These are phyloP conservation scores for Thereva unica DNA, from an alignment of 2,888 invertebrate genomes.

Conservation along the genomic window DNA sequence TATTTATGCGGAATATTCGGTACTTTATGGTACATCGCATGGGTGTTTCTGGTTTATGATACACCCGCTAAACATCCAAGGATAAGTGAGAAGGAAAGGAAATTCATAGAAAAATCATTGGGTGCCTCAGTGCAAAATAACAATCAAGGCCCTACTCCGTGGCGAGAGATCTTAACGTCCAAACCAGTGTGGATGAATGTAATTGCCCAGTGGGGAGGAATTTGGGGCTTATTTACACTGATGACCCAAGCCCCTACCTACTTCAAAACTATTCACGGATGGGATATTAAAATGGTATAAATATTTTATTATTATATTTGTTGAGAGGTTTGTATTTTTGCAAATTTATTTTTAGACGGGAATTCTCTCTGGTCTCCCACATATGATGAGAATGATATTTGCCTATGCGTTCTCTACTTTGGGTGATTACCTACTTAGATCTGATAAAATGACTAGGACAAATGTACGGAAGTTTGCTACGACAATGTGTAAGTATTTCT, in stretches of 20 bases:
- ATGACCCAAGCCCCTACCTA: conserved; percentile 74
- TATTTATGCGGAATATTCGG: conserved; percentile 67
- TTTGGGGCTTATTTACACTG: conserved; percentile 71
- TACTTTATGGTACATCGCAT: conserved; percentile 67
- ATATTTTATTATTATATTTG: background rate
- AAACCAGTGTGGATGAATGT: conserved; percentile 68
- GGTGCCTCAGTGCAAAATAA: conserved; percentile 56
- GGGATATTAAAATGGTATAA: conserved; percentile 68
- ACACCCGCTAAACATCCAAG: conserved; percentile 69
- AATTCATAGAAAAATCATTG: conserved; percentile 64
- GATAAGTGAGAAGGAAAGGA: conserved; percentile 63
- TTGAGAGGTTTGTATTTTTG: background rate
- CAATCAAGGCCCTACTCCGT: conserved; percentile 61
- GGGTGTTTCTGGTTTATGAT: conserved; percentile 67
- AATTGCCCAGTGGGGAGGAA: conserved; percentile 67
- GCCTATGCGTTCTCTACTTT: conserved; percentile 63
- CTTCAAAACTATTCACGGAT: conserved; percentile 70
- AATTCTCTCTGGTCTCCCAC: conserved; percentile 67
- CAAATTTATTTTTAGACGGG: conserved; percentile 57
- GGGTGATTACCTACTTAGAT: conserved; percentile 64
- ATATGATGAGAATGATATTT: conserved; percentile 64
- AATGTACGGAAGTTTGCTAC: conserved; percentile 69
- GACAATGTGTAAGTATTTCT: conserved; percentile 59
- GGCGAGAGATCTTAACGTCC: conserved; percentile 65
- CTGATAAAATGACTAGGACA: conserved; percentile 63